Base-by-base conservation (phyloP, 1,140 invertebrate genomes). In the Teleopsis dalmanni region DNA sequence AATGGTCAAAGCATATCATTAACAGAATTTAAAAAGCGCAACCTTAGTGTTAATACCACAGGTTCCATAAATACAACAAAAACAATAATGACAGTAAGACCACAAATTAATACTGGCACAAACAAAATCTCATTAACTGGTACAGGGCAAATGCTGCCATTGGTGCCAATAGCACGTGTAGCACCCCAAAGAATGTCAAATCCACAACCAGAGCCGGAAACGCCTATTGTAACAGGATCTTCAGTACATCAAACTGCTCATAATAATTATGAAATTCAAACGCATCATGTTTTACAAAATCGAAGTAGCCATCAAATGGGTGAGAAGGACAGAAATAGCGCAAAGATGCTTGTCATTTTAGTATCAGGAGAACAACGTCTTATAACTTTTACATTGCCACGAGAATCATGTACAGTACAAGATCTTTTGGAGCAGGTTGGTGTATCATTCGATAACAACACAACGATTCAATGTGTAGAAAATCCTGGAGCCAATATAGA, bases 371-470 rank as follows among this genome's bases (percentile, higher is more conserved):
- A 87, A 70, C 84, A 87, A 57, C 78, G 84, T 63, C 72, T 87
- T 29, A 87, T 87, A 34, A 87, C 84, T 2, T 87, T 87, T 57
- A 85, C 84, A 27, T 72, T 86, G 55, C 84, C 85, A 6, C 81
- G 83, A 54, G 84, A 87, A 60, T 83, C 82, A 50, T 87, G 85
- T 62, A 87, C 84, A 0, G 81, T 87, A 37, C 82, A 85, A 64
- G 84, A 87, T 74, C 77, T 87, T 48, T 66, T 87, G 37, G 83
- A 86, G 64, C 84, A 87, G 75, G 83, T 83, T 51, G 58, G 53
- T 13, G 82, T 85, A 53, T 74, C 76, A 26, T 80, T 83, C 55
- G 74, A 76, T 33, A 72, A 75, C 35, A 77, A 78, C 33, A 84
- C 82, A 8, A 73, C 75, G 38, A 83, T 87, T 42, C 81, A 83